These are phyloP conservation scores for Uloborus diversus DNA, from an alignment of 1,140 invertebrate species.

Conservation along the genomic window DNA sequence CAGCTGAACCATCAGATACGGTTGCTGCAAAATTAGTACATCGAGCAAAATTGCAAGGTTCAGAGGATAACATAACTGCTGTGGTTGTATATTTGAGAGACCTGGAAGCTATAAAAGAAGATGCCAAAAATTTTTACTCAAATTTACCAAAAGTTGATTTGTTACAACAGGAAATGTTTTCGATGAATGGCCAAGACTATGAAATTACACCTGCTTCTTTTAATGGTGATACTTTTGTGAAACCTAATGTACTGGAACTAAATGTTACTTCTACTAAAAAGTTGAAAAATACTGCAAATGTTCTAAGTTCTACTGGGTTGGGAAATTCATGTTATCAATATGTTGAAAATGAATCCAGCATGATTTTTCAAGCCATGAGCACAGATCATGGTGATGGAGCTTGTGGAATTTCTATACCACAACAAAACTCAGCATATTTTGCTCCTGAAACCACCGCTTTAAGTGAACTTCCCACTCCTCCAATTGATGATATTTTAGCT, in stretches of 20 bases:
- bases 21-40: conserved; percentile 75
- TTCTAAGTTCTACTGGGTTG: conserved; percentile 30
- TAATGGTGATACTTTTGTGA: no score
- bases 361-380: neutral
- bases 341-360: neutral
- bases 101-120: conserved; percentile 14
- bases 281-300: conserved; percentile 32
- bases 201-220: neutral
- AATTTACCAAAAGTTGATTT: neutral
- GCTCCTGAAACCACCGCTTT: conserved; percentile 49
- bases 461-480: conserved; percentile 49
- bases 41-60: conserved; percentile 78
- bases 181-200: neutral
- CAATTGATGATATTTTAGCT: conserved; percentile 47
- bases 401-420: neutral
- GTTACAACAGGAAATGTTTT: neutral
- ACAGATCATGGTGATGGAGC: neutral
- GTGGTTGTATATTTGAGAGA: conserved; percentile 86
- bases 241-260: conserved; percentile 36
- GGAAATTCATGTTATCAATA: neutral
- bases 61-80: conserved; percentile 87
- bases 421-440: conserved; percentile 3
- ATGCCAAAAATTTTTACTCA: neutral
- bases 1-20: conserved; percentile 56
- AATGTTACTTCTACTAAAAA: conserved; percentile 21